Percentiles rank a stretch among this genome's conserved stretches.
Conservation (phyloP, 2,113 vertebrate species). For the Xenus cinereus region DNA sequence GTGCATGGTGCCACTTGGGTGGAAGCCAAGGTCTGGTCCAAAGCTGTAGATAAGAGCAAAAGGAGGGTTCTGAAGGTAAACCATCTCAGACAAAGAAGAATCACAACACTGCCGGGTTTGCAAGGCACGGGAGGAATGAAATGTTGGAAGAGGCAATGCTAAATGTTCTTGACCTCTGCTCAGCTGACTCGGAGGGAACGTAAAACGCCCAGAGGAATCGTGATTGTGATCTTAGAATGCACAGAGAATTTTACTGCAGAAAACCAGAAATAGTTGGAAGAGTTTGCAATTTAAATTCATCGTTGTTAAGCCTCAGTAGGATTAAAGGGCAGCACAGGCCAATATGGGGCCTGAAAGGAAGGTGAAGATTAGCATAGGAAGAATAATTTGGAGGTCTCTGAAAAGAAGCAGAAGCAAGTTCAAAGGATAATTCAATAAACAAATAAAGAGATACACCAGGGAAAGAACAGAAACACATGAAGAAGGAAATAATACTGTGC, state of each 20-base stretch:
- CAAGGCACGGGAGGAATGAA: background rate
- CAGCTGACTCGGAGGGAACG: conserved; percentile 22
- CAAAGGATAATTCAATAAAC: conserved; percentile 47
- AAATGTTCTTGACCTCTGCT: conserved; percentile 25
- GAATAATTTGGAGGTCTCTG: conserved; percentile 26
- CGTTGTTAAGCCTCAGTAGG: background rate
- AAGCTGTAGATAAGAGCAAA: background rate
- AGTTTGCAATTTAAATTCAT: conserved; percentile 11
- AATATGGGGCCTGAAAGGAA: background rate
- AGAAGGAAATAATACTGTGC: conserved; percentile 15
- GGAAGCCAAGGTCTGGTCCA: background rate
- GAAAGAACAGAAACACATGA: background rate
- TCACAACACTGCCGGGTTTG: background rate
- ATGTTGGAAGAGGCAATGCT: background rate
- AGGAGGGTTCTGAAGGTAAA: background rate
- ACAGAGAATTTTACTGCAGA: background rate
- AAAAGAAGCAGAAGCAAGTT: conserved; percentile 52
- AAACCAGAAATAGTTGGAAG: conserved; percentile 8
- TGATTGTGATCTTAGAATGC: conserved; percentile 15
- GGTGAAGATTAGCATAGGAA: conserved; percentile 27
- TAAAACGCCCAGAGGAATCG: background rate
- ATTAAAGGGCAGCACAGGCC: conserved; percentile 8
- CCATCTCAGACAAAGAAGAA: background rate
- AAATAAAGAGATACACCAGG: conserved; percentile 35
- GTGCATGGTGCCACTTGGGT: background rate